Conservation (phyloP, 2,797 vertebrate genomes). For the Phrynocephalus vlangalii region DNA sequence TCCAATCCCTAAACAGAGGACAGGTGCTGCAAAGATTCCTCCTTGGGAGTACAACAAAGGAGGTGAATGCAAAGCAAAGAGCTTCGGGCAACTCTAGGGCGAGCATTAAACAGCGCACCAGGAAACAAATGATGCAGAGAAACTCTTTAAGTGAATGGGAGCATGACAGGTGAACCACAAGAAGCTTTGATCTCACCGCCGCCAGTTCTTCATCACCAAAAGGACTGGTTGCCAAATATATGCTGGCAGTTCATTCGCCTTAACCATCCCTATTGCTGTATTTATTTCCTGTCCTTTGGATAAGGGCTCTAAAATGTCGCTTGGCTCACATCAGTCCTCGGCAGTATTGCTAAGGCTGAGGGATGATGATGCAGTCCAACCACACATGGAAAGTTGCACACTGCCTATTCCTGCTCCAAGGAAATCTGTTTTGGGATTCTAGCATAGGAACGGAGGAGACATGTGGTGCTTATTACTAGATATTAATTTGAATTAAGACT, state of each 20-base stretch:
- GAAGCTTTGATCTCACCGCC: not conserved
- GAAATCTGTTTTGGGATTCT: not conserved
- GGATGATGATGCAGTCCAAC: not conserved
- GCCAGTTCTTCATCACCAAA: not conserved
- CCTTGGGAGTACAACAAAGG: not conserved
- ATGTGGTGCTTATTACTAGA: not conserved
- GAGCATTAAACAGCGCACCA: not conserved
- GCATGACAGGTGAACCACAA: too few relatives aligned
- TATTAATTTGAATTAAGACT: not conserved
- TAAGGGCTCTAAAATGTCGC: not conserved
- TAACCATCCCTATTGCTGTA: not conserved
- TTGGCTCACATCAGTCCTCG: not conserved
- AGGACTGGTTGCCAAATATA: not conserved
- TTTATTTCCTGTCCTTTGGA: too few relatives aligned
- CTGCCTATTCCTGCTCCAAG: not conserved
- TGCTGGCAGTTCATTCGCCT: not conserved
- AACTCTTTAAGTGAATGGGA: not conserved
- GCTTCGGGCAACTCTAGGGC: not conserved
- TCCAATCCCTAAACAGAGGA: not conserved
- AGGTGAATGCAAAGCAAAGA: not conserved
- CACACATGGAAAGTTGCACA: not conserved
- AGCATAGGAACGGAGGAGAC: not conserved
- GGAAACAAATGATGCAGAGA: not conserved
- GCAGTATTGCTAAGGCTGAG: not conserved
- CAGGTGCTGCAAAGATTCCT: not conserved